Percentiles rank a stretch among this genome's conserved stretches.
Conservation (phyloP, 2,113 vertebrate genomes). For the Crotalus viridis region DNA sequence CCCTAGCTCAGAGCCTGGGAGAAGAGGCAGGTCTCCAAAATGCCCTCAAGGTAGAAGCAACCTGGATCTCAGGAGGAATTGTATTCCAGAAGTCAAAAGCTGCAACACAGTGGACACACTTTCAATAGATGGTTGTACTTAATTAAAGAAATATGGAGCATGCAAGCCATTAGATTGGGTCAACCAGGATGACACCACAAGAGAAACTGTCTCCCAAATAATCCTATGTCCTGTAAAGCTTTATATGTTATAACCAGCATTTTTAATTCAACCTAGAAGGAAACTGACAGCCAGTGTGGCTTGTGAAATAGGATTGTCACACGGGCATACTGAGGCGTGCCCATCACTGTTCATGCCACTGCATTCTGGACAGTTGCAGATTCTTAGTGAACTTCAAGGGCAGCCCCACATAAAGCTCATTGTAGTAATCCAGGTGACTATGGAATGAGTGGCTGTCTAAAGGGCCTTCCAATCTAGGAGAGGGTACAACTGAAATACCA, state of each 20-base stretch:
- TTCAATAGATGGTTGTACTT: neutral
- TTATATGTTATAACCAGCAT: neutral
- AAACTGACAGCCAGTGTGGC: neutral
- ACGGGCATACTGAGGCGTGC: neutral
- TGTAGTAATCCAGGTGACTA: neutral
- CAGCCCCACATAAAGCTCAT: neutral
- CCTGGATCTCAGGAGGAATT: neutral
- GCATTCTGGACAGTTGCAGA: neutral
- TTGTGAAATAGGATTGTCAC: neutral
- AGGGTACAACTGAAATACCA: neutral
- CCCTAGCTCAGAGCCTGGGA: neutral
- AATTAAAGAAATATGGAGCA: neutral
- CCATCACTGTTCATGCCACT: neutral
- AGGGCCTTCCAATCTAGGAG: neutral
- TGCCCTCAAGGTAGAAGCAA: neutral
- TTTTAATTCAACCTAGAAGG: neutral
- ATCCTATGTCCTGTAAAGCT: neutral
- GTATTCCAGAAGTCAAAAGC: neutral
- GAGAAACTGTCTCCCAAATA: neutral
- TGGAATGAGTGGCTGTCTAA: neutral
- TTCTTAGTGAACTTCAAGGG: neutral
- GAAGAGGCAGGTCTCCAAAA: neutral
- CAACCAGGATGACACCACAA: neutral
- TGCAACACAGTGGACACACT: neutral
- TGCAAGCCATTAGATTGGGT: neutral